Base-by-base conservation (phyloP, 2,113 vertebrate genomes). In the Periophthalmus modestus region DNA sequence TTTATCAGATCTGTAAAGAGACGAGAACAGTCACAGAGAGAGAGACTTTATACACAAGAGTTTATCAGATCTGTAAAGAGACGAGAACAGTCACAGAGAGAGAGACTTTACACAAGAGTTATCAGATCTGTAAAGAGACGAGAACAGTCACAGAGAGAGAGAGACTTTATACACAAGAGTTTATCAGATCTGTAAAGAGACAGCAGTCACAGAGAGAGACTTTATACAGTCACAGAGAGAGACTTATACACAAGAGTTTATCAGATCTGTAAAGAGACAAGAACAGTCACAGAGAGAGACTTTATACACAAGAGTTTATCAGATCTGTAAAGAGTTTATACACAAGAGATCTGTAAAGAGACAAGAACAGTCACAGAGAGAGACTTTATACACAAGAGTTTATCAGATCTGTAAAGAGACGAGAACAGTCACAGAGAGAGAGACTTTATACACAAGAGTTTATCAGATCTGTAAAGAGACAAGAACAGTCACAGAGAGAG, bases 371-470 rank as follows among this genome's bases (percentile, higher is more conserved):
- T 16, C 47, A 16, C n/a, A 43, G 11, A 47, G 62, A 59, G 62
- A 65, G 57, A 68, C 72, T 61, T 68, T 79, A 73, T 74, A 77
- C 18, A 69, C 71, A n/a, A 23, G 33, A 34, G 2, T 18, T 65
- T 65, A 39, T 34, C 13, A 16, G 18, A 2, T 19, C 23, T 19
- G 33, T 36, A 39, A 63, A 28, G 61, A n/a, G n/a, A n/a, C n/a
- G n/a, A 54, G 54, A 73, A 62, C 73, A 65, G 68, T 16, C 47
- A 16, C n/a, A 43, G 11, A 59, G 14, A 47, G 62, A 59, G 62
- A 65, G 57, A 68, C 72, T 61, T 68, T 79, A 73, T 74, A 77
- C 18, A 69, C 71, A n/a, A 23, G 33, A 34, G 2, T 18, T 65
- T 65, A 39, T 34, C 13, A 16, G 18, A 2, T 19, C 23, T 19